These are phyloP conservation scores for Amblyornis subalaris DNA, from an alignment of 2,113 vertebrate species.

Conservation along the genomic window DNA sequence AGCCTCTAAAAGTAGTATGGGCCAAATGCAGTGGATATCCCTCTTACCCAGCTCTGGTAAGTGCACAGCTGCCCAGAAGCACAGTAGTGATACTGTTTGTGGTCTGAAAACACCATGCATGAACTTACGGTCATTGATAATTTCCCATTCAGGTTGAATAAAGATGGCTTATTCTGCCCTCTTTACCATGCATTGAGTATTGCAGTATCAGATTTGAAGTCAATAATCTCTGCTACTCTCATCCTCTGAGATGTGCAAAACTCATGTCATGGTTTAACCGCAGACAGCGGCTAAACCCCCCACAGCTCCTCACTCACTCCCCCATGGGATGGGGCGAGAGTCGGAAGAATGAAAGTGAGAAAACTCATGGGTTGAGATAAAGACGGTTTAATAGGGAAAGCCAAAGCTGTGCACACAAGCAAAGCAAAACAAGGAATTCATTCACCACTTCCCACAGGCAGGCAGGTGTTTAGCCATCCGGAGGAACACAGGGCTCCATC, in stretches of 20 bases:
- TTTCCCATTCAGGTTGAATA: neutral
- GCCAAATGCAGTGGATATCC: conserved; percentile 99
- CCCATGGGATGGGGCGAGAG: neutral
- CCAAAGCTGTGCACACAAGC: neutral
- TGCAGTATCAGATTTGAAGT: neutral
- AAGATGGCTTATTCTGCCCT: neutral
- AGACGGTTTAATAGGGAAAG: neutral
- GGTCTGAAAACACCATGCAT: rapidly evolving
- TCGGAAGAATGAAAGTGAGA: neutral
- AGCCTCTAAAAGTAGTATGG: conserved; percentile 97
- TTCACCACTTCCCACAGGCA: neutral
- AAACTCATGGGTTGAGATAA: neutral
- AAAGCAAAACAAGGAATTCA: neutral
- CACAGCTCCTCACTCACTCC: rapidly evolving
- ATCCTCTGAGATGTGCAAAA: neutral
- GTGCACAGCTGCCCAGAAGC: conserved; percentile 31
- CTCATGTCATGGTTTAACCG: neutral
- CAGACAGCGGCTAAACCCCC: neutral
- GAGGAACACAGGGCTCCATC: neutral
- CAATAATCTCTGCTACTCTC: neutral
- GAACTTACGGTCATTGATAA: neutral
- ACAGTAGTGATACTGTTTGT: neutral
- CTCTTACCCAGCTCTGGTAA: conserved; percentile 97
- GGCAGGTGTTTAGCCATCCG: neutral
- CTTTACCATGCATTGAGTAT: neutral